A percentile compares a stretch with the other conserved stretches of the same genome.
These are phyloP conservation scores for Merluccius polli DNA, from an alignment of 2,797 vertebrate genomes.

Conservation along the genomic window DNA sequence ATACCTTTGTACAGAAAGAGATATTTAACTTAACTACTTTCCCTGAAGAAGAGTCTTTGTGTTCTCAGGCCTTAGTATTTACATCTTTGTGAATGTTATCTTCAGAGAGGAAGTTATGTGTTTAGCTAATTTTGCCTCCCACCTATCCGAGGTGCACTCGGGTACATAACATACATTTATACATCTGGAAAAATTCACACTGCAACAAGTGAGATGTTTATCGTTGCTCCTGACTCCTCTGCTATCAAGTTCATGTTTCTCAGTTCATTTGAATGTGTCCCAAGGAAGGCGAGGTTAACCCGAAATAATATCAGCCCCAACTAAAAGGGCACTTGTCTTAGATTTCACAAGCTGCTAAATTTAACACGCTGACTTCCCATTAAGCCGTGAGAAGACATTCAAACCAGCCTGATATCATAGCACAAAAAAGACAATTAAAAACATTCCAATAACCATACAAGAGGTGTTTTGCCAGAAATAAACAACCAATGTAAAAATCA, in stretches of 20 bases:
- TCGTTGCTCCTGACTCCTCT: neutral
- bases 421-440: neutral
- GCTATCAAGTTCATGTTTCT: conserved; percentile 17
- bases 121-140: neutral
- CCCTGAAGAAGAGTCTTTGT: too few relatives aligned
- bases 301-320: conserved; percentile 35
- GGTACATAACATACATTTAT: neutral
- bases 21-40: neutral
- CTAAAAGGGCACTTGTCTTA: conserved; percentile 56
- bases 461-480: neutral
- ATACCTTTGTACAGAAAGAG: neutral
- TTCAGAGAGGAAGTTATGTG: neutral
- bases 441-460: neutral
- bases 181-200: neutral
- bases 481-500: neutral
- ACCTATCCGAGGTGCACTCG: neutral
- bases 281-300: conserved; percentile 7
- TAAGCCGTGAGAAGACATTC: conserved; percentile 32
- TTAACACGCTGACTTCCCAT: conserved; percentile 70
- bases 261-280: conserved; percentile 19
- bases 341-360: conserved; percentile 65
- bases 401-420: neutral
- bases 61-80: neutral
- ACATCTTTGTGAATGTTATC: neutral
- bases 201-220: conserved; percentile 1